Base-by-base conservation (phyloP, 1,140 invertebrate genomes). In the Saccostrea cuccullata region DNA sequence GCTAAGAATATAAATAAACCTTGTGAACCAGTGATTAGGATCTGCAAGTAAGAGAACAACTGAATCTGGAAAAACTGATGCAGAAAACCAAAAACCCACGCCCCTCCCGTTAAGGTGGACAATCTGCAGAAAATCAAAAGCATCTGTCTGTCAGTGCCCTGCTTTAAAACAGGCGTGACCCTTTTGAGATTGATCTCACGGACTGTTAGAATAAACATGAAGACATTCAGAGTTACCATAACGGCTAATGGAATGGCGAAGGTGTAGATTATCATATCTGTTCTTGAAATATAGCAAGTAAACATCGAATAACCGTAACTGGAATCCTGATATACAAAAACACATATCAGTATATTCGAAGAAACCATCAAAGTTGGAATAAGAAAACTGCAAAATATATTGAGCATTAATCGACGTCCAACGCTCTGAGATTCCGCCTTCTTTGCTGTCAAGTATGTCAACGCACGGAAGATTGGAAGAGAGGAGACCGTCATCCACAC, bases 21-120 rank as follows among this genome's bases (percentile, higher is more conserved):
- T 23, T 64, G 60, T 20, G 60, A 17, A 64, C 60, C 60, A 17
- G 60, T 64, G 13, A 64, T 64, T 20, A 64, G 15, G 17, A 64
- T 64, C 9, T 64, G 60, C 60, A 64, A 23, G n/a, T 64, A 64
- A 23, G 60, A 64, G 20, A 64, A 64, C 60, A 64, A 17, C 13
- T 64, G 60, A 64, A 64, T 64, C 60, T 64, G 60, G 60, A 64
- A 64, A 64, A 64, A 20, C 13, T 64, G 60, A 64, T 64, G 60
- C 5, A 64, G n/a, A 23, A 64, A 64, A 20, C 60, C 60, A 23
- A 64, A 17, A 23, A 64, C 17, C 60, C 60, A 64, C 17, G 17
- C 60, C n/a, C 17, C 60, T 64, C 60, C 60, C 6, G 60, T 64
- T 6, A 64, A 6, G 17, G 60, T 64, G 17, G 60, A 17, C n/a